A percentile compares a stretch with the other conserved stretches of the same genome.
phyloP scores from a whole-genome alignment of 2,797 vertebrate genomes.

The Varecia variegata region DNA sequence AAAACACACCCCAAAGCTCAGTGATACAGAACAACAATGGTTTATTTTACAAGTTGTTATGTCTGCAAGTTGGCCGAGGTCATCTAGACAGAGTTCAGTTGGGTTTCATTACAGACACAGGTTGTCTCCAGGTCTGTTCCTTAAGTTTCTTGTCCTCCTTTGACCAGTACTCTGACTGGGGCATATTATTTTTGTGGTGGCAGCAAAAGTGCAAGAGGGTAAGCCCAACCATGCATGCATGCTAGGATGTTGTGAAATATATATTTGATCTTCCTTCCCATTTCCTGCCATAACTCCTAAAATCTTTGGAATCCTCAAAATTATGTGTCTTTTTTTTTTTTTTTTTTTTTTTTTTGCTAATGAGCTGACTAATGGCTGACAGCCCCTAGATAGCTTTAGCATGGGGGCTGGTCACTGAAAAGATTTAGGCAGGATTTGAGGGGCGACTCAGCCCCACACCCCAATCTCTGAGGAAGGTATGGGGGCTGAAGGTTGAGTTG shows the following conservation, averaged over 20 bases:
- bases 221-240: background rate
- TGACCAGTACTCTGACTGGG: background rate
- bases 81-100: background rate
- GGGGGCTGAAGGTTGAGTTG: background rate
- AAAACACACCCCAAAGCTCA: background rate
- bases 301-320: background rate
- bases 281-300: background rate
- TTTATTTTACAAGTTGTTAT: background rate
- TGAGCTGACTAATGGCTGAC: background rate
- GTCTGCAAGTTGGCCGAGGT: background rate
- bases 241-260: background rate
- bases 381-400: background rate
- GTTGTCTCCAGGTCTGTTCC: background rate
- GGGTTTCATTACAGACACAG: background rate
- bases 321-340: background rate
- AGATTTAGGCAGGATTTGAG: background rate
- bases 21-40: background rate
- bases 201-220: background rate
- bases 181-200: background rate
- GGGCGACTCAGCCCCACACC: background rate
- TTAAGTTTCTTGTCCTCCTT: background rate
- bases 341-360: background rate
- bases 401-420: background rate
- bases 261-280: background rate
- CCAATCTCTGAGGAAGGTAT: background rate